Base-by-base conservation (phyloP, 2,888 invertebrate genomes). In the Chymomyza fuscimana region DNA sequence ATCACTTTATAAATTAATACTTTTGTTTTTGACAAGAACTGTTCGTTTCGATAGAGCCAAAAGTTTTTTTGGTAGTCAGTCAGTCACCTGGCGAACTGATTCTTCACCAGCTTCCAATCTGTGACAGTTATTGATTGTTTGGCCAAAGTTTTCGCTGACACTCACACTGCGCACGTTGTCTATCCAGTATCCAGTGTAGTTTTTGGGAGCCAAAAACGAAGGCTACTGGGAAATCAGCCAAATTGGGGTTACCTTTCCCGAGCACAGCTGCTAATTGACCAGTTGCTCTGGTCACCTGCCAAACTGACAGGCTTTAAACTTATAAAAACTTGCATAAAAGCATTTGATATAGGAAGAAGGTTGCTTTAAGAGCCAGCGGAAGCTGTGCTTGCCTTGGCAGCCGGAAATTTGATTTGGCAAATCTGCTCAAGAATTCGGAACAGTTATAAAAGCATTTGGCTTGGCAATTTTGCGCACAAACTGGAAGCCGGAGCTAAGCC, bases 61-160 rank as follows among this genome's bases (percentile, higher is more conserved):
- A 46, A 46, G 12, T 12, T 10, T 40, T 46, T 12, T 9, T 36
- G 36, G 12, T 46, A 32, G 32, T 32, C 32, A 54, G 54, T 54
- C 22, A 15, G 16, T 54, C 54, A 54, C 54, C 54, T 54, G 19
- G 22, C 54, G 19, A 19, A n/a, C 54, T 19, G 22, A 54, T 19
- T 54, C 16, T 16, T 22, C 22, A 2, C 5, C 54, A 54, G 22
- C 16, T 16, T 54, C 16, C 22, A 16, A 54, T n/a, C 54, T 73
- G 76, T 85, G 82, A 85, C 82, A 85, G 82, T 73, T 82, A 85
- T 82, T 82, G 83, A 82, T 82, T 82, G 85, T 82, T 82, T 78
- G 73, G 74, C 29, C 68, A 60, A 74, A 73, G 70, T 56, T 64
- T 60, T 25, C 7, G 22, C 9, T 46, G 40, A 46, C 12, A 46